phyloP scores from a whole-genome alignment of 2,888 invertebrate genomes.

The Latrodectus elegans region DNA sequence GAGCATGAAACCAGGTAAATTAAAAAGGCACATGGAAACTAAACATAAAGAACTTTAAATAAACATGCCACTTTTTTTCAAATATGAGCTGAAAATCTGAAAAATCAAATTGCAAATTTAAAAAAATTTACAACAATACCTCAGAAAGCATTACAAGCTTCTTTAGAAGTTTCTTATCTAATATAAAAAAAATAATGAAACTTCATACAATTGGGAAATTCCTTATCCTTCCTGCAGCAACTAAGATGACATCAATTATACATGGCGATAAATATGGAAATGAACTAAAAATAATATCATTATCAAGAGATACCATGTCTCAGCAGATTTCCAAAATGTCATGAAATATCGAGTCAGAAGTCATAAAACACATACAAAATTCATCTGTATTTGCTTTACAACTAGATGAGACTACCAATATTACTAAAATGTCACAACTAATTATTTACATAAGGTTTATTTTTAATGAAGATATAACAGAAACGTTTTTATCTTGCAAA shows the following conservation, averaged over 20 bases:
- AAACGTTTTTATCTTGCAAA: no score
- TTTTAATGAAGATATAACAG: no score
- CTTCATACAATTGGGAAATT: conserved; percentile 20
- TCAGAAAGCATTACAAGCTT: neutral
- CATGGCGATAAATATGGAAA: conserved; percentile 22
- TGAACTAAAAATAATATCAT: neutral
- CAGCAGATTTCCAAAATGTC: no score
- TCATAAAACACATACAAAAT: no score
- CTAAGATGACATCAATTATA: conserved; percentile 20
- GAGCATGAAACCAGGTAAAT: no score
- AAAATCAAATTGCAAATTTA: conserved; percentile 1
- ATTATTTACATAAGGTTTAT: no score
- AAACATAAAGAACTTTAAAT: conserved; percentile 17
- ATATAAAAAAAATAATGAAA: conserved; percentile 1
- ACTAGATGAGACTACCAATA: no score
- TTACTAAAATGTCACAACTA: no score
- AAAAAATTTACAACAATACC: conserved; percentile 6
- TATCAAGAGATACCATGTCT: no score
- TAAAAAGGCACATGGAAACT: neutral
- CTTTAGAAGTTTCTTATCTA: conserved; percentile 11
- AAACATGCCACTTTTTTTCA: conserved; percentile 16
- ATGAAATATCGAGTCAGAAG: no score
- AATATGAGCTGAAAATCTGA: conserved; percentile 7
- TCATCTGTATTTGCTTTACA: no score
- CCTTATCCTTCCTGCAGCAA: conserved; percentile 17